phyloP scores from a whole-genome alignment of 1,140 invertebrate species.

The Bradynema listronoti region DNA sequence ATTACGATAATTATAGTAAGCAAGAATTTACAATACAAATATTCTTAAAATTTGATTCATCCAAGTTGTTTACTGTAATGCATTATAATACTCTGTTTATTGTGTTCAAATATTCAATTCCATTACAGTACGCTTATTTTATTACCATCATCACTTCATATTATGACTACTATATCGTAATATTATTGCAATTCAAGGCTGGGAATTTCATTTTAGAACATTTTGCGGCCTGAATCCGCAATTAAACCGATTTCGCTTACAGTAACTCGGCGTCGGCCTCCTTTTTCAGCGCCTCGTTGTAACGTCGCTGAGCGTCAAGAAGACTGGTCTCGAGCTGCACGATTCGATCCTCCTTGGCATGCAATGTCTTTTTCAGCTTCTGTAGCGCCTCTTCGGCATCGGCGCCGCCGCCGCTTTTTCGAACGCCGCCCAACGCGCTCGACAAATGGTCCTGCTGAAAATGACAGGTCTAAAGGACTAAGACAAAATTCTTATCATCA shows the following conservation, averaged over 20 bases:
- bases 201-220: not conserved
- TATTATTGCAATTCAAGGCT: not conserved
- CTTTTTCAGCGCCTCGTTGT: conserved; percentile 13
- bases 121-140: not conserved
- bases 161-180: not conserved
- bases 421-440: not conserved
- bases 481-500: not conserved
- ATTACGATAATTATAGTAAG: not conserved
- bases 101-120: not conserved
- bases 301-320: conserved; percentile 28
- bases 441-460: not conserved
- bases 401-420: too few species aligned
- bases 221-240: not conserved
- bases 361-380: conserved; percentile 27
- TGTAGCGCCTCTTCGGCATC: conserved; percentile 27
- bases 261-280: not conserved
- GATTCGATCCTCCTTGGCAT: conserved; percentile 32
- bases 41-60: not conserved
- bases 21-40: not conserved
- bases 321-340: conserved; percentile 27
- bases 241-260: not conserved
- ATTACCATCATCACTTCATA: not conserved
- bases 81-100: not conserved
- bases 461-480: not conserved
- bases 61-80: not conserved